Base-by-base conservation (phyloP, 2,888 invertebrate genomes). In the Caenorhabditis sulstoni region DNA sequence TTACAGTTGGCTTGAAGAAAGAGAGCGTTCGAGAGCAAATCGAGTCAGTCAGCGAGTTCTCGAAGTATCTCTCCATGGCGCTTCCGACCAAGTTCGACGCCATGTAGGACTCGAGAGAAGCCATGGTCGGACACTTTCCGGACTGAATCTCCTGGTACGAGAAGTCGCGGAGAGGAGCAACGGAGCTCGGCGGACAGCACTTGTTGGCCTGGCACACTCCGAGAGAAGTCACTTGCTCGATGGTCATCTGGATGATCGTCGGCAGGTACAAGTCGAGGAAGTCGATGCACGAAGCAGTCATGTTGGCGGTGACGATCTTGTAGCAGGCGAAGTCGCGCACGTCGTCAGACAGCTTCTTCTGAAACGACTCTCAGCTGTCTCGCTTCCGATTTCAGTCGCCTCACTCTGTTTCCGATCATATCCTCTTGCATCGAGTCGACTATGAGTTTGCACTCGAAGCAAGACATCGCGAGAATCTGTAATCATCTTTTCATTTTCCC, bases 231-330 rank as follows among this genome's bases (percentile, higher is more conserved):
- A 85, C 55, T 62, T 88, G 87, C 23, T 79, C 64, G 52, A 86
- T 64, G 1, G 87, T 85, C 88, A 88, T 84, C 64, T 81, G 78
- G 47, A 87, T 81, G 14, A 87, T 84, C n/a, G 88, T 84, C 14
- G 85, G 87, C 7, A 81, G 83, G 71, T 88, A 88, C 62, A 87
- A 61, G 11, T 76, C 71, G 44, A 88, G 39, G 82, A 88, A 88
- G 47, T 88, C 86, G 20, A 79, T 70, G 61, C 86, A 87, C 0
- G 84, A 85, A 0, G 76, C 83, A 8, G 81, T 76, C 78, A 86
- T 80, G 75, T 81, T 80, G n/a, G 49, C 61, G 7, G 87, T 84
- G n/a, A 86, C 79, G 12, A 81, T 67, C 22, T 79, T 57, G 52
- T 75, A 75, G 65, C 88, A 88, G 2, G 83, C 86, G 5, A 68